phyloP scores from a whole-genome alignment of 2,797 vertebrate species.

The Gambusia yucatana region DNA sequence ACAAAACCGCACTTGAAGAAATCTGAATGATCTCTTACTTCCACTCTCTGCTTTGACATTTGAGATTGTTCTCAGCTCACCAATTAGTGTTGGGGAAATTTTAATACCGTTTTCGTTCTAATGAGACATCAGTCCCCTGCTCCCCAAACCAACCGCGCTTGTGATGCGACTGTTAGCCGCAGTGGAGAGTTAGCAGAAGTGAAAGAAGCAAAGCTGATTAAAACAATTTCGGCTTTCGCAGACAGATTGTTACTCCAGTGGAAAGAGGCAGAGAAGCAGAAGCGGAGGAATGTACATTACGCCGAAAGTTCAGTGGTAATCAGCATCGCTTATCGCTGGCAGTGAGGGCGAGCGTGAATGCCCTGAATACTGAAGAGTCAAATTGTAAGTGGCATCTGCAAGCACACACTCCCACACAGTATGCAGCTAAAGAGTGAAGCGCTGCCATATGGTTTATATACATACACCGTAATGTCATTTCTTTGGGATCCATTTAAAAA shows the following conservation, averaged over 20 bases:
- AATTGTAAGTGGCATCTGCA: slow-evolving; percentile 51
- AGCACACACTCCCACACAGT: slow-evolving; percentile 33
- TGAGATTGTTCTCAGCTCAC: neutral
- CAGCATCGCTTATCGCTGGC: slow-evolving; percentile 63
- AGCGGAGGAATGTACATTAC: slow-evolving; percentile 35
- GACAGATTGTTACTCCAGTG: slow-evolving; percentile 59
- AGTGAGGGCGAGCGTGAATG: slow-evolving; percentile 53
- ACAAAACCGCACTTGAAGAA: neutral
- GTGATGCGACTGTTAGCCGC: slow-evolving; percentile 47
- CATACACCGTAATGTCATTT: slow-evolving; percentile 13
- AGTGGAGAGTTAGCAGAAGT: slow-evolving; percentile 38
- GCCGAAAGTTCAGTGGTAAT: slow-evolving; percentile 64
- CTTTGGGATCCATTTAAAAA: neutral
- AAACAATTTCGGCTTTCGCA: slow-evolving; percentile 58
- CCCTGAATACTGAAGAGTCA: slow-evolving; percentile 66
- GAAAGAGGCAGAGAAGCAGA: slow-evolving; percentile 48
- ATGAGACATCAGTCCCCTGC: neutral
- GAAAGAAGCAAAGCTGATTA: slow-evolving; percentile 55
- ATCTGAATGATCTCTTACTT: neutral
- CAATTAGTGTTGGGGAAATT: neutral
- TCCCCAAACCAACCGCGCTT: slow-evolving; percentile 4
- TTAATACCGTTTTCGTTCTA: slow-evolving; percentile 15
- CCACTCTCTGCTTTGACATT: neutral
- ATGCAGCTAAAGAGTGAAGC: slow-evolving; percentile 21
- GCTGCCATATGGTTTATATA: slow-evolving; percentile 13